Percentiles rank a stretch among this genome's conserved stretches.
These are phyloP conservation scores for Pipa parva DNA, from an alignment of 2,113 vertebrate genomes.

Conservation along the genomic window DNA sequence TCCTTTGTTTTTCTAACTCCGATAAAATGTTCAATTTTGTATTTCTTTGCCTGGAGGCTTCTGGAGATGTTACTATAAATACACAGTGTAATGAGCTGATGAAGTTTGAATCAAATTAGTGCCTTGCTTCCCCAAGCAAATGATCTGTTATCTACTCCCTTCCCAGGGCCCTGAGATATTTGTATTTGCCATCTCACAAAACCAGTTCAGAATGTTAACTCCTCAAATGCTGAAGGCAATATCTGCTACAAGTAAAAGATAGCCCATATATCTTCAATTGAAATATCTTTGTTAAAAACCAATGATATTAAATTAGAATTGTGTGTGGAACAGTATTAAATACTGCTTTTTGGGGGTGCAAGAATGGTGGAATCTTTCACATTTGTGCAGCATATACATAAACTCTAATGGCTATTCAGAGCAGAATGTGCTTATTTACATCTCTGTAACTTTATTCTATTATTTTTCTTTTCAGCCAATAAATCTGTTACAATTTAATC, in stretches of 20 bases:
- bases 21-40: conserved; percentile 39
- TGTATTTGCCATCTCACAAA: conserved; percentile 38
- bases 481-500: too few species aligned
- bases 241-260: background rate
- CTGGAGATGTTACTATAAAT: conserved; percentile 35
- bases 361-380: too few species aligned
- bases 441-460: too few species aligned
- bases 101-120: conserved; percentile 41
- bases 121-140: conserved; percentile 30
- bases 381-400: too few species aligned
- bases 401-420: too few species aligned
- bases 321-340: too few species aligned
- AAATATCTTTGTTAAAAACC: too few species aligned
- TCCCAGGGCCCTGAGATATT: conserved; percentile 39
- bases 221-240: background rate
- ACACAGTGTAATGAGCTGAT: conserved; percentile 38
- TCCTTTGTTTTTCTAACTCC: conserved; percentile 41
- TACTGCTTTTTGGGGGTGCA: too few species aligned
- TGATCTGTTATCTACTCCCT: conserved; percentile 36
- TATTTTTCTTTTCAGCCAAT: too few species aligned
- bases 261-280: too few species aligned
- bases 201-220: conserved; percentile 46
- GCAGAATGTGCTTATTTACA: too few species aligned
- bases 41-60: conserved; percentile 30
- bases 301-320: too few species aligned